Evolutionary conservation across 2,888 invertebrate species (phyloP).

Genomic region (Colostygia pectinataria): DNA sequence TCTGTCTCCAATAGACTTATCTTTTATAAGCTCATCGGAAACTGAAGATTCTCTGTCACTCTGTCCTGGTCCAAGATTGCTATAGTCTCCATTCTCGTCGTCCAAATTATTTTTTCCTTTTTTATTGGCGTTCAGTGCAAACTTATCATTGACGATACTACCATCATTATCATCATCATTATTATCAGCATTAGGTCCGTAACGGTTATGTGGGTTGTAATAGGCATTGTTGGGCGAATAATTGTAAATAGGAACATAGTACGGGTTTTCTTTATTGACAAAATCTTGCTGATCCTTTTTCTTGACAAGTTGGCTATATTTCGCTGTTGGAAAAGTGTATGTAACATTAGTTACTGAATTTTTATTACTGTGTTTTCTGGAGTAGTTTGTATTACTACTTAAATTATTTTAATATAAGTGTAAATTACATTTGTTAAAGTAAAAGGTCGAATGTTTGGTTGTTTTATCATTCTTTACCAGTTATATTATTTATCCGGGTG

Average conservation of each 20-base stretch:
- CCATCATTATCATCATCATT: conserved; percentile 17
- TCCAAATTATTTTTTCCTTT: not conserved
- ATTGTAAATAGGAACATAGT: conserved; percentile 46
- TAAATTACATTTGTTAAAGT: too few species aligned
- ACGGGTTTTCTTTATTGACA: conserved; percentile 40
- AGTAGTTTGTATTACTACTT: too few species aligned
- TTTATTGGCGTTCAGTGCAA: too few species aligned
- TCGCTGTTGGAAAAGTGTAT: not conserved
- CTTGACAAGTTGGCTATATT: too few species aligned
- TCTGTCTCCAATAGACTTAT: not conserved
- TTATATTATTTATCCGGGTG: too few species aligned
- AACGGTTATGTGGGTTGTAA: conserved; percentile 53
- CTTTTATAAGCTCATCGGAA: not conserved
- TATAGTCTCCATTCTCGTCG: not conserved
- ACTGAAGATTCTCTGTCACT: not conserved
- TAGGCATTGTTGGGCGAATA: conserved; percentile 53
- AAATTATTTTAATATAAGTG: too few species aligned
- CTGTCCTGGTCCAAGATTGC: too few species aligned
- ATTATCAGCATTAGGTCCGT: conserved; percentile 43
- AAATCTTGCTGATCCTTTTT: not conserved
- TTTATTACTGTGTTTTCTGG: not conserved
- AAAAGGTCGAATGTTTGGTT: too few species aligned
- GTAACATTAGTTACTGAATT: not conserved
- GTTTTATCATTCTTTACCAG: too few species aligned
- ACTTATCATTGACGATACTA: not conserved